These are phyloP conservation scores for Nannoperca australis DNA, from an alignment of 2,797 vertebrate genomes.

Conservation along the genomic window DNA sequence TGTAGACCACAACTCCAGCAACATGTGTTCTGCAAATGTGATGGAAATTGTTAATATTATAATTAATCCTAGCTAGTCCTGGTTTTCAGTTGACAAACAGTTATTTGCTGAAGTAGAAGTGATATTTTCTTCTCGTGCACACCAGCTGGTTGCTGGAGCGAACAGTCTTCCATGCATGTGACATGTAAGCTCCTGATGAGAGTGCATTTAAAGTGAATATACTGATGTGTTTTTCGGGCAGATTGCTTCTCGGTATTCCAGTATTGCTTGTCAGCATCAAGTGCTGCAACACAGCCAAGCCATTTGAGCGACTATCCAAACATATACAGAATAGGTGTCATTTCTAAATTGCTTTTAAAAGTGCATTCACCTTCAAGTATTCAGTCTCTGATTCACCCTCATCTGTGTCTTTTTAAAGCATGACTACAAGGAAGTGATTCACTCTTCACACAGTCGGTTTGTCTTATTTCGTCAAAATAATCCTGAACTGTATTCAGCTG, in stretches of 20 bases:
- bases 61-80: background rate
- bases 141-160: constrained; percentile 7
- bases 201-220: constrained; percentile 39
- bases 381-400: constrained; percentile 40
- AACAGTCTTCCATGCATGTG: constrained; percentile 8
- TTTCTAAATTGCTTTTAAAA: constrained; percentile 59
- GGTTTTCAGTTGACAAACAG: background rate
- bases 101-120: background rate
- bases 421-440: constrained; percentile 64
- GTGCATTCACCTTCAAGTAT: constrained; percentile 48
- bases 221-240: constrained; percentile 37
- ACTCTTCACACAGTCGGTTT: constrained; percentile 25
- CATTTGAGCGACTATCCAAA: constrained; percentile 59
- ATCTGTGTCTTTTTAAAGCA: constrained; percentile 49
- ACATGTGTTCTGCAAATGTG: background rate
- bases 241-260: constrained; percentile 49
- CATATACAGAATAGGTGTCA: constrained; percentile 32
- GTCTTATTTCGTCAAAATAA: constrained; percentile 60
- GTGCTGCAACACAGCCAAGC: constrained; percentile 36
- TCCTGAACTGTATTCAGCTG: constrained; percentile 56
- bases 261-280: constrained; percentile 51
- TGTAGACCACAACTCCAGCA: background rate
- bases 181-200: constrained; percentile 33
- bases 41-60: constrained; percentile 10
- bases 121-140: constrained; percentile 8